Percentiles rank a stretch among this genome's conserved stretches.
Conservation (phyloP, 2,888 invertebrate genomes). For the Tanaodytes sp. region DNA sequence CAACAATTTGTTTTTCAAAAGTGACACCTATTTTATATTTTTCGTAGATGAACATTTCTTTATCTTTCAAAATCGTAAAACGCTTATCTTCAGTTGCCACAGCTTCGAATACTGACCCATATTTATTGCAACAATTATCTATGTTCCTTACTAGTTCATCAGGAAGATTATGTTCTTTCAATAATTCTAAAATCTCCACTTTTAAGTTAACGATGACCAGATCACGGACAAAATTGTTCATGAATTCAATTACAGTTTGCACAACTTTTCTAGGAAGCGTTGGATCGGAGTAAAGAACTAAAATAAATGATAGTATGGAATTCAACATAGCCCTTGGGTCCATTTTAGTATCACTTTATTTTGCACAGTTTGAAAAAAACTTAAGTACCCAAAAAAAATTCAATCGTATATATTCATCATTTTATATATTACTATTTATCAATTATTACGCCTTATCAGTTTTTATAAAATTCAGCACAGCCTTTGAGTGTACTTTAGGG, state of each 20-base stretch:
- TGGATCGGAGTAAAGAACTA: not conserved
- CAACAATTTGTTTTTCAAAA: not conserved
- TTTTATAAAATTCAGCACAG: no score
- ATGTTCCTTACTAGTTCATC: not conserved
- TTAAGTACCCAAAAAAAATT: no score
- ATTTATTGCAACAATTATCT: not conserved
- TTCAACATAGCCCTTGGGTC: not conserved
- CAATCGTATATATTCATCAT: no score
- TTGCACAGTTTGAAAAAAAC: no score
- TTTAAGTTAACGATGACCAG: not conserved
- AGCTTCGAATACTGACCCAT: not conserved
- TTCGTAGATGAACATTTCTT: not conserved
- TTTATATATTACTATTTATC: no score
- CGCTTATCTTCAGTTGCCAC: slow-evolving; percentile 1
- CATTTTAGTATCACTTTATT: no score
- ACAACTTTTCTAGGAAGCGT: slow-evolving; percentile 4
- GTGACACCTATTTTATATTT: not conserved
- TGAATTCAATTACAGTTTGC: not conserved
- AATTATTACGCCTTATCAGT: no score
- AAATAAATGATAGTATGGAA: slow-evolving; percentile 1
- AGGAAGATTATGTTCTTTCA: not conserved
- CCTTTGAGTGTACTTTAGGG: no score
- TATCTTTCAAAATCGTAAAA: not conserved
- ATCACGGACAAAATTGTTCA: not conserved
- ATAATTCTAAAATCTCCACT: not conserved